Conservation (phyloP, 2,797 vertebrate species). For the Euphonia xanthogaster region DNA sequence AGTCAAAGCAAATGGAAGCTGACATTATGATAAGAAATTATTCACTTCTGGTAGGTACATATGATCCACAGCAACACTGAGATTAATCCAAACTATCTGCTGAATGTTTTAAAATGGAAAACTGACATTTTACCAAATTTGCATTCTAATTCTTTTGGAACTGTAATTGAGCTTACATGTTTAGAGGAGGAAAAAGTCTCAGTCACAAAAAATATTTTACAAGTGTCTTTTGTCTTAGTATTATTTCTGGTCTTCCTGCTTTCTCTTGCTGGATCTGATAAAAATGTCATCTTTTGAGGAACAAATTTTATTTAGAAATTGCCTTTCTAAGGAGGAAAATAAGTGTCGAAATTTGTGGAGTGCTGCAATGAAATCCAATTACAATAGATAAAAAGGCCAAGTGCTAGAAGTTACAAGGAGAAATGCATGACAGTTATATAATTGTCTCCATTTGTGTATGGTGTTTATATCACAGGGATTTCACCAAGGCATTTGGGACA, state of each 20-base stretch:
- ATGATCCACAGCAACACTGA: neutral
- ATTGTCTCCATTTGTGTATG: neutral
- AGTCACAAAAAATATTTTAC: neutral
- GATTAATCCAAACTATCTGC: slow-evolving; percentile 4
- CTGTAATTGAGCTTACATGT: neutral
- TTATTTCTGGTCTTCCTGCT: neutral
- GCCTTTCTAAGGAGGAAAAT: neutral
- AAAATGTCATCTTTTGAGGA: neutral
- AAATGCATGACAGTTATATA: neutral
- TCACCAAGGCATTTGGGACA: neutral
- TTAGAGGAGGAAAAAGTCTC: neutral
- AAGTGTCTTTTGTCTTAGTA: neutral
- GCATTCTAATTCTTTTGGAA: neutral
- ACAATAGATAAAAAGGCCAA: neutral
- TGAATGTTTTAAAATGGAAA: slow-evolving; percentile 18
- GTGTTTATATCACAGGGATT: neutral
- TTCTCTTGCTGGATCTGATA: neutral
- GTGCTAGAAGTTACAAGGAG: neutral
- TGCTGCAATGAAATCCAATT: neutral
- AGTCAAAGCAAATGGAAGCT: slow-evolving; percentile 23
- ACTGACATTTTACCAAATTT: slow-evolving; percentile 1
- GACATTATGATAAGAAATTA: slow-evolving; percentile 3
- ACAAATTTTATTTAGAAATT: neutral
- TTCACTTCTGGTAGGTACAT: neutral
- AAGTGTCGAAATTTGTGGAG: neutral